A percentile compares a stretch with the other conserved stretches of the same genome.
Evolutionary conservation across 2,113 vertebrate genomes (phyloP).

Genomic region (Perca fluviatilis): DNA sequence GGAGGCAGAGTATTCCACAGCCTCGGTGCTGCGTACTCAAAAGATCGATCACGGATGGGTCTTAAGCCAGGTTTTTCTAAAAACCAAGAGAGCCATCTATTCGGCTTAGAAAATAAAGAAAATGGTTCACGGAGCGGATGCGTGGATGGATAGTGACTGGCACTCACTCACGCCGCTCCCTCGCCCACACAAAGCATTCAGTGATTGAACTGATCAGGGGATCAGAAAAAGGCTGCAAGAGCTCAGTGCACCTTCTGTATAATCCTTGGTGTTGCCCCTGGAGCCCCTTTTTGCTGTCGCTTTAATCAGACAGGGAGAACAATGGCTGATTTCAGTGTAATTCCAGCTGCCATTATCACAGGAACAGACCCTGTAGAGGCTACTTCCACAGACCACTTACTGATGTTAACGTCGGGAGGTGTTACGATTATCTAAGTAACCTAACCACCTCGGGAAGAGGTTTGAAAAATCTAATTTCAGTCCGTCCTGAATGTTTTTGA

Average conservation of each 20-base stretch:
- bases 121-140: too few relatives aligned
- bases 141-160: not conserved
- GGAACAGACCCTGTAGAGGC: not conserved
- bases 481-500: not conserved
- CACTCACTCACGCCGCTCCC: not conserved
- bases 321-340: not conserved
- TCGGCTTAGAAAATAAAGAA: too few relatives aligned
- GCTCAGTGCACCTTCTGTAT: not conserved
- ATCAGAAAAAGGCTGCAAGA: not conserved
- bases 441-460: not conserved
- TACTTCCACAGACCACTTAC: not conserved
- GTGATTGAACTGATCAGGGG: not conserved
- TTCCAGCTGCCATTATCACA: not conserved
- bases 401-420: not conserved
- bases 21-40: too few relatives aligned
- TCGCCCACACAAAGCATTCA: not conserved
- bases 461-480: not conserved
- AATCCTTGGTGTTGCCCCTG: not conserved
- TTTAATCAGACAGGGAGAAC: not conserved
- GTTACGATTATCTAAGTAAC: too few relatives aligned
- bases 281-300: not conserved
- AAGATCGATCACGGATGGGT: too few relatives aligned
- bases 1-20: too few relatives aligned
- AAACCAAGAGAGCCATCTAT: too few relatives aligned
- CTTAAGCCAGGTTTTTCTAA: too few relatives aligned